Evolutionary conservation across 2,888 invertebrate species (phyloP).

Genomic region (Drosophila colorata): DNA sequence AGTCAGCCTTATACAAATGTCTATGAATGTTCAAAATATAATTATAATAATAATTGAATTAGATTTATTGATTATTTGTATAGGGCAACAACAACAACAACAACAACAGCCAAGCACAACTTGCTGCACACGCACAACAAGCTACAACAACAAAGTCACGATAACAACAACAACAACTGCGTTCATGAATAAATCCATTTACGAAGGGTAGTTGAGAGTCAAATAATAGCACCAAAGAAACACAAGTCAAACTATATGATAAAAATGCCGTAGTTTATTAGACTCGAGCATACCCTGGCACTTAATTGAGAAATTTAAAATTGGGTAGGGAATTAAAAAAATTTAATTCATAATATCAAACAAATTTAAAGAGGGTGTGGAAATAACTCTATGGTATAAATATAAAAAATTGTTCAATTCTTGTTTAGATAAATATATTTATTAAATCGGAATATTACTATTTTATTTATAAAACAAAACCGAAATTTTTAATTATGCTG

Average conservation of each 20-base stretch:
- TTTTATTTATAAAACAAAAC: too few species aligned
- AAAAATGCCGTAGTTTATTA: background rate
- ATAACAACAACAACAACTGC: constrained; percentile 16
- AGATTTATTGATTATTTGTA: constrained; percentile 82
- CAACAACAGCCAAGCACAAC: constrained; percentile 30
- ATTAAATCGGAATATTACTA: too few species aligned
- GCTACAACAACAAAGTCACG: constrained; percentile 16
- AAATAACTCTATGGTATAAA: too few species aligned
- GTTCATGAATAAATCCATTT: constrained; percentile 64
- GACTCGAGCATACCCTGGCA: constrained; percentile 31
- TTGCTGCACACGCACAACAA: constrained; percentile 46
- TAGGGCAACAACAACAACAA: constrained; percentile 31
- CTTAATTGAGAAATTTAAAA: too few species aligned
- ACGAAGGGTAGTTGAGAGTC: constrained; percentile 62
- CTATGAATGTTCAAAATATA: constrained; percentile 82
- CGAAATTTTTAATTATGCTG: too few species aligned
- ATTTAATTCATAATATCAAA: too few species aligned
- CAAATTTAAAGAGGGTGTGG: too few species aligned
- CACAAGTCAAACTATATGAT: constrained; percentile 26
- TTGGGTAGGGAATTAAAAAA: too few species aligned
- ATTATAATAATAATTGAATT: constrained; percentile 82
- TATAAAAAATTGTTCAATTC: too few species aligned
- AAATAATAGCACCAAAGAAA: constrained; percentile 62
- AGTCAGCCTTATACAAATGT: constrained; percentile 82
- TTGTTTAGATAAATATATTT: too few species aligned